These are phyloP conservation scores for Galerucella nymphaeae DNA, from an alignment of 2,888 invertebrate species.

Conservation along the genomic window DNA sequence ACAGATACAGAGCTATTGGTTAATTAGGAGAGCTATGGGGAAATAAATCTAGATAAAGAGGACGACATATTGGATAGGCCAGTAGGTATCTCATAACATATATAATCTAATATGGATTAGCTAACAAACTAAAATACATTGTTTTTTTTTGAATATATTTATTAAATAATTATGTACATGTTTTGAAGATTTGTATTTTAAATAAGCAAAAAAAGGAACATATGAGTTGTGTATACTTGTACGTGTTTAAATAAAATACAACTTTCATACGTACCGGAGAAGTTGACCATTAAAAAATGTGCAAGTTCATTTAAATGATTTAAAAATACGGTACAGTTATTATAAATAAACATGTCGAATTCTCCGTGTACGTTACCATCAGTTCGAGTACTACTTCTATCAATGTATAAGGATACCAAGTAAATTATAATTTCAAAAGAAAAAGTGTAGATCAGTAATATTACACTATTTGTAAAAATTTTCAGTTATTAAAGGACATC, in stretches of 20 bases:
- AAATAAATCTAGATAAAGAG: too few species aligned
- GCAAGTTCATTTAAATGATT: not conserved
- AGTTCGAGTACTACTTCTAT: not conserved
- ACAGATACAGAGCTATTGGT: too few species aligned
- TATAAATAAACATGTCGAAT: constrained; percentile 38
- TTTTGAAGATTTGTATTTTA: constrained; percentile 13
- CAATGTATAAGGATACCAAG: not conserved
- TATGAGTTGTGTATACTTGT: too few species aligned
- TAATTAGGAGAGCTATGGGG: too few species aligned
- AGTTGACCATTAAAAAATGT: constrained; percentile 37
- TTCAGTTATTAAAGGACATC: not conserved
- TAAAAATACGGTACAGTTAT: constrained; percentile 5
- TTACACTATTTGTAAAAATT: not conserved
- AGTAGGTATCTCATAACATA: too few species aligned
- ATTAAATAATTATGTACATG: constrained; percentile 18
- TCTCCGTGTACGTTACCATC: constrained; percentile 50
- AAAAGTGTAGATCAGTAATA: not conserved
- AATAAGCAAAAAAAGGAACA: constrained; percentile 1
- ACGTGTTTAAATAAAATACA: constrained; percentile 19
- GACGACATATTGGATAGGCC: too few species aligned
- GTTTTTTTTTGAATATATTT: not conserved
- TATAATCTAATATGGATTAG: too few species aligned
- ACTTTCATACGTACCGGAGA: constrained; percentile 51
- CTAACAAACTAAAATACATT: not conserved
- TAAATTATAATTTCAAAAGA: not conserved